These are phyloP conservation scores for Lithobates pipiens DNA, from an alignment of 2,797 vertebrate species.

Conservation along the genomic window DNA sequence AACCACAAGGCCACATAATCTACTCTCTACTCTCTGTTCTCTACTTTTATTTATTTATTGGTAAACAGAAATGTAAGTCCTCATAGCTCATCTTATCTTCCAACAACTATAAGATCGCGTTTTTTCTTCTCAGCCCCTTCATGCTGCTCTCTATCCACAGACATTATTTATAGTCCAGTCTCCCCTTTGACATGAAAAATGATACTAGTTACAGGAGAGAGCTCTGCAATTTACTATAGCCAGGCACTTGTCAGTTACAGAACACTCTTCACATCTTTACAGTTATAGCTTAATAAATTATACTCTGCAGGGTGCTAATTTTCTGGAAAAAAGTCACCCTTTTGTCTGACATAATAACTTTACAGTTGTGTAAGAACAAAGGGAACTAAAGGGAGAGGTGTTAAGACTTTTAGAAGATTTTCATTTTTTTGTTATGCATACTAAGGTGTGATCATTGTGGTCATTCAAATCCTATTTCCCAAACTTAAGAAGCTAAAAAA, in stretches of 20 bases:
- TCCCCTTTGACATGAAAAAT: constrained; percentile 61
- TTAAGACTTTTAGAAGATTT: neutral
- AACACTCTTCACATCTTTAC: constrained; percentile 59
- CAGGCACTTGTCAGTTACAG: constrained; percentile 62
- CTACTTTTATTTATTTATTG: constrained; percentile 1
- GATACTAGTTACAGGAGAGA: constrained; percentile 61
- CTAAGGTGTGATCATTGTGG: too few species aligned
- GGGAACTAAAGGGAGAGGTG: neutral
- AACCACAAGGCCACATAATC: constrained; percentile 1
- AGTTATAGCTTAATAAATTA: constrained; percentile 60
- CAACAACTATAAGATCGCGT: constrained; percentile 44
- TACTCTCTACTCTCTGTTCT: too few species aligned
- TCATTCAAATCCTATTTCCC: too few species aligned
- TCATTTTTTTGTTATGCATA: too few species aligned
- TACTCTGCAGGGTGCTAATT: constrained; percentile 56
- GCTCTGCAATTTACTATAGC: constrained; percentile 59
- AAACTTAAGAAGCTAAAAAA: too few species aligned
- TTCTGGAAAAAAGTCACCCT: constrained; percentile 19
- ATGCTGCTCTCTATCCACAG: constrained; percentile 30
- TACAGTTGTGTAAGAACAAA: neutral
- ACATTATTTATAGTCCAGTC: constrained; percentile 59
- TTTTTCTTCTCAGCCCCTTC: constrained; percentile 17
- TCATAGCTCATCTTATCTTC: constrained; percentile 1
- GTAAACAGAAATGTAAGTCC: constrained; percentile 4
- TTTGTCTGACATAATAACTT: constrained; percentile 12